phyloP scores from a whole-genome alignment of 2,797 vertebrate species.

The Paramormyrops hopkinsi region DNA sequence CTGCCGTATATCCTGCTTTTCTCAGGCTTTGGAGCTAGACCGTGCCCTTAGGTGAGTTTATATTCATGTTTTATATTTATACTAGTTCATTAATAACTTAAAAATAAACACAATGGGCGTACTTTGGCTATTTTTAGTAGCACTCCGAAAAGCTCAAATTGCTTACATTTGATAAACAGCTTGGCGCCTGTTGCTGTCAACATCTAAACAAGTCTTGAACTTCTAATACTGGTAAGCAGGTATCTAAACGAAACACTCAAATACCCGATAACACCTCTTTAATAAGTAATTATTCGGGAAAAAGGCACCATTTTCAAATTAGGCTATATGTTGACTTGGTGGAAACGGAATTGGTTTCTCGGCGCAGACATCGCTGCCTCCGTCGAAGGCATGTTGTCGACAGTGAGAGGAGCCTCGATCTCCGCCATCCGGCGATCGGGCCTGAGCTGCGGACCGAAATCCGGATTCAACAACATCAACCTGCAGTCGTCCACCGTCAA shows the following conservation, averaged over 20 bases:
- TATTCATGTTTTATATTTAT: background rate
- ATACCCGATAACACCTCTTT: background rate
- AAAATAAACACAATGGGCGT: background rate
- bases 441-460: background rate
- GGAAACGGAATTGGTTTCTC: background rate
- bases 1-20: background rate
- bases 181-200: background rate
- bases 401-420: background rate
- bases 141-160: background rate
- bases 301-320: background rate
- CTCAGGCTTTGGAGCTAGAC: background rate
- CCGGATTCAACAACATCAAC: conserved; percentile 18
- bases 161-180: background rate
- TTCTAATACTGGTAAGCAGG: background rate
- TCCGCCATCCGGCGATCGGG: background rate
- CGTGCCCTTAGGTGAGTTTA: background rate
- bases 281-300: background rate
- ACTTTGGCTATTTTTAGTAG: background rate
- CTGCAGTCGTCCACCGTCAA: conserved; percentile 22
- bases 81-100: background rate
- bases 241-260: background rate
- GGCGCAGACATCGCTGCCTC: background rate
- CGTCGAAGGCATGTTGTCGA: background rate
- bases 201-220: background rate
- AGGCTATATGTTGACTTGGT: background rate